Percentiles rank a stretch among this genome's conserved stretches.
phyloP scores from a whole-genome alignment of 2,113 vertebrate species.

The Coptodon bakossiorum region DNA sequence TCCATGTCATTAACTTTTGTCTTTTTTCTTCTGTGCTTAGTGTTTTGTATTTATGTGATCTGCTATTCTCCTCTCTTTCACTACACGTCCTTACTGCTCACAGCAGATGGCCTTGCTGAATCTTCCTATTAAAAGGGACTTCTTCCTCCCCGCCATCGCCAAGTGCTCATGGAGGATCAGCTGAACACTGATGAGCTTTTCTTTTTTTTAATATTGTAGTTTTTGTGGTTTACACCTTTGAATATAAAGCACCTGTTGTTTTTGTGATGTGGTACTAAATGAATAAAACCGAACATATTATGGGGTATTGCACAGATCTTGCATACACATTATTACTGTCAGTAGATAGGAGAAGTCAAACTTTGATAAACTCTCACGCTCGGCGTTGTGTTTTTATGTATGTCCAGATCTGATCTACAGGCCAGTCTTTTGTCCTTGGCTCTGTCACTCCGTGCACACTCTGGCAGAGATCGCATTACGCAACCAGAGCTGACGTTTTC shows the following conservation, averaged over 20 bases:
- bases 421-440: fast-evolving
- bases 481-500: background rate
- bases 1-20: background rate
- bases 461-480: background rate
- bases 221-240: background rate
- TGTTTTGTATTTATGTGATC: fast-evolving
- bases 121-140: background rate
- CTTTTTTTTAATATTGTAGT: background rate
- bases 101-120: background rate
- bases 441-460: background rate
- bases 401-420: background rate
- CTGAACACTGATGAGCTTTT: background rate
- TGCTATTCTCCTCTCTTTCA: background rate
- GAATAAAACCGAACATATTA: fast-evolving
- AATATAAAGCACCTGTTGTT: background rate
- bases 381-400: fast-evolving
- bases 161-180: background rate
- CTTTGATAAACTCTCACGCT: fast-evolving
- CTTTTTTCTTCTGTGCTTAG: background rate
- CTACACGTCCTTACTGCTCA: background rate
- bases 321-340: background rate
- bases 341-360: background rate
- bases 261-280: background rate
- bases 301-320: background rate
- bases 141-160: fast-evolving